Conservation (phyloP, 2,888 invertebrate genomes). For the Oegoconia quadripuncta region DNA sequence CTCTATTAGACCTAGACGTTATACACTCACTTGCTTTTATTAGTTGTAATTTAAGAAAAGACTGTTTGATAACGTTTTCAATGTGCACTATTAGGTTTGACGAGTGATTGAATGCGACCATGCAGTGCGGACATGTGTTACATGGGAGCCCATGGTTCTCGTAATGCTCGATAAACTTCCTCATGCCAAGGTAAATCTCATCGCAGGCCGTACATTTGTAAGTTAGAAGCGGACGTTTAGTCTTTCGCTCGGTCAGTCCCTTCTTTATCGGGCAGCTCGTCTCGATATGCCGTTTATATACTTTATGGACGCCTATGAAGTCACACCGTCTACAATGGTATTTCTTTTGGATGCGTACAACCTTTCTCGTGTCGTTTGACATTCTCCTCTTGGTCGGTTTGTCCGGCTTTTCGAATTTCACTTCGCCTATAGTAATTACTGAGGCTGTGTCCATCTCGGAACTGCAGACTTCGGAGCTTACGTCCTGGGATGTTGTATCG, state of each 20-base stretch:
- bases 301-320: constrained; percentile 15
- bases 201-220: constrained; percentile 35
- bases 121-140: constrained; percentile 33
- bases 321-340: constrained; percentile 28
- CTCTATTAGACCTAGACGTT: background rate
- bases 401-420: too few relatives aligned
- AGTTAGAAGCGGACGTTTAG: background rate
- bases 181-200: constrained; percentile 2
- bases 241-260: background rate
- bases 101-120: fast-evolving
- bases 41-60: constrained; percentile 16
- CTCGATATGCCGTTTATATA: constrained; percentile 19
- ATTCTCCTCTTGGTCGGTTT: too few relatives aligned
- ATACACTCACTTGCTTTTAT: constrained; percentile 3
- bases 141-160: constrained; percentile 18
- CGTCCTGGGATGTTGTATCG: too few relatives aligned
- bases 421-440: too few relatives aligned
- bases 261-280: background rate
- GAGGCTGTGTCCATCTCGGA: too few relatives aligned
- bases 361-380: background rate
- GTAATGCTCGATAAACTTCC: constrained; percentile 33
- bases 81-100: constrained; percentile 22
- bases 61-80: constrained; percentile 24
- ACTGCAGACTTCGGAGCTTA: too few relatives aligned
- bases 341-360: constrained; percentile 3